Percentiles rank a stretch among this genome's conserved stretches.
Conservation (phyloP, 2,888 invertebrate species). For the Diplolepis rosae region DNA sequence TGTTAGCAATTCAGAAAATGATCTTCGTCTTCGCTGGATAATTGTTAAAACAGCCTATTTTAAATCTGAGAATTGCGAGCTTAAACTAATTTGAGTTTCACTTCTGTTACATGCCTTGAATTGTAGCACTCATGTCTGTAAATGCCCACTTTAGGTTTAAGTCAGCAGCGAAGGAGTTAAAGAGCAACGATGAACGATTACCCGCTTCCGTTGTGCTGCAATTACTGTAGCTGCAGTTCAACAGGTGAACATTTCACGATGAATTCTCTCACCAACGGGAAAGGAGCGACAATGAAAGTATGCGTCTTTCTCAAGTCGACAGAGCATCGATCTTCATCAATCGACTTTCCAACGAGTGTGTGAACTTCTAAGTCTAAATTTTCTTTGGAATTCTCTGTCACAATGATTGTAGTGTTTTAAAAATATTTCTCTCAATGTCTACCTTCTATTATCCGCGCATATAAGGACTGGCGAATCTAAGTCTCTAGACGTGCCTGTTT, state of each 20-base stretch:
- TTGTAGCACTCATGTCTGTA: constrained; percentile 27
- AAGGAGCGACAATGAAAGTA: constrained; percentile 26
- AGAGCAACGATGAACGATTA: constrained; percentile 29
- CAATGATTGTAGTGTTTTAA: too few relatives aligned
- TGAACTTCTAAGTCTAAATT: too few relatives aligned
- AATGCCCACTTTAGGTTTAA: constrained; percentile 30
- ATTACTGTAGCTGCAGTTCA: constrained; percentile 29
- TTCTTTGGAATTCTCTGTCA: too few relatives aligned
- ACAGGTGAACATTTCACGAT: constrained; percentile 27
- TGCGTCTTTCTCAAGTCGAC: constrained; percentile 15
- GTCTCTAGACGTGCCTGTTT: neutral
- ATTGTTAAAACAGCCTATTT: constrained; percentile 18
- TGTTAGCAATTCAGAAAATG: constrained; percentile 7
- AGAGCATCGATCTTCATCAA: constrained; percentile 14
- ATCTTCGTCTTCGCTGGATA: constrained; percentile 13
- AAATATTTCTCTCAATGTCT: too few relatives aligned
- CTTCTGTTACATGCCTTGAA: constrained; percentile 21
- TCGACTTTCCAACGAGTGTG: neutral
- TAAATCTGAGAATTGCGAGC: neutral
- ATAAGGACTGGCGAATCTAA: neutral
- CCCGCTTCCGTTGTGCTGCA: constrained; percentile 24
- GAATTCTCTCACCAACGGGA: neutral
- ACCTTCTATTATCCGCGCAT: too few relatives aligned
- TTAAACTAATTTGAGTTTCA: constrained; percentile 19
- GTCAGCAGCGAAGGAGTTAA: constrained; percentile 30